A percentile compares a stretch with the other conserved stretches of the same genome.
phyloP scores from a whole-genome alignment of 1,140 invertebrate genomes.

The Ceratina australensis region DNA sequence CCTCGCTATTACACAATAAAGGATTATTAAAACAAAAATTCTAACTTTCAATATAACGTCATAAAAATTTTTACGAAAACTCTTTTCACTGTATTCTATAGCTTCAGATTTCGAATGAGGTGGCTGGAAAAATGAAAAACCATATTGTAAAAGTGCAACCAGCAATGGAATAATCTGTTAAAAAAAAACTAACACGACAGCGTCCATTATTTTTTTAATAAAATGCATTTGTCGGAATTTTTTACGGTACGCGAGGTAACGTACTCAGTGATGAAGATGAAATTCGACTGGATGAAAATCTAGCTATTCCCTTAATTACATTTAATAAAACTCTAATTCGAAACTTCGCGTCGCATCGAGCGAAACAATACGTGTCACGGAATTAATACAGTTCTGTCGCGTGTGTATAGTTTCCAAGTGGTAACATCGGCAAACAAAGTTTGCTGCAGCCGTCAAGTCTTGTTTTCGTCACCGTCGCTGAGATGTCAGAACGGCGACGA shows the following conservation, averaged over 20 bases:
- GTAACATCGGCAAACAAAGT: constrained; percentile 48
- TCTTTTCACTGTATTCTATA: no score
- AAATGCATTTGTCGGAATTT: no score
- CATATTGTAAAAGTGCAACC: no score
- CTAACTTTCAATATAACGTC: no score
- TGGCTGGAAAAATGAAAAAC: no score
- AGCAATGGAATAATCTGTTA: no score
- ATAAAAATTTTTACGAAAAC: no score
- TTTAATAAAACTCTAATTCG: neutral
- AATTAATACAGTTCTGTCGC: constrained; percentile 54
- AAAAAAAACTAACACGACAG: no score
- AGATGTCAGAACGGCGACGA: constrained; percentile 52
- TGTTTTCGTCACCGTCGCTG: constrained; percentile 57
- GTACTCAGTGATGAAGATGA: no score
- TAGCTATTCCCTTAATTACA: neutral
- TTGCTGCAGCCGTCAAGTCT: constrained; percentile 43
- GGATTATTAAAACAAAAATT: neutral
- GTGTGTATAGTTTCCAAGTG: constrained; percentile 40
- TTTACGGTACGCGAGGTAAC: no score
- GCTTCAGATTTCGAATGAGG: no score
- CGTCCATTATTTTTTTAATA: no score
- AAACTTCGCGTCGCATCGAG: neutral
- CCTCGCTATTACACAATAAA: neutral
- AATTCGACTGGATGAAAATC: neutral
- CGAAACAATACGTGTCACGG: neutral